Evolutionary conservation across 2,797 vertebrate genomes (phyloP).

Genomic region (Selene dorsalis): DNA sequence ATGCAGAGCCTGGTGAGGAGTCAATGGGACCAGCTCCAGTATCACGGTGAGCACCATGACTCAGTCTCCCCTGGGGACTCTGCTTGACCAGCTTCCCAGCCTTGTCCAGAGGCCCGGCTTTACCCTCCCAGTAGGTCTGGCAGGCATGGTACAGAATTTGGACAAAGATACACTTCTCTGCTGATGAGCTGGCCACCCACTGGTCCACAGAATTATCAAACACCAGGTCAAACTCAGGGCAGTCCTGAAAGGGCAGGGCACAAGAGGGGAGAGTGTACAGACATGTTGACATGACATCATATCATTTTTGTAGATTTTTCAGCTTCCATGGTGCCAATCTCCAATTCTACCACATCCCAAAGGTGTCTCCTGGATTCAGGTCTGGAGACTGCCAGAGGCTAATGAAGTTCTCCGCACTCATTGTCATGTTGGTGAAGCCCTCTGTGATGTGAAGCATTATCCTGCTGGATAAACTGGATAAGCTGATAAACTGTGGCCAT

Average conservation of each 20-base stretch:
- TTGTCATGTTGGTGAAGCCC: not conserved
- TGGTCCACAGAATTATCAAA: slow-evolving; percentile 93
- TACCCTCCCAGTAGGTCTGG: slow-evolving; percentile 88
- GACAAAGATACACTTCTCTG: slow-evolving; percentile 95
- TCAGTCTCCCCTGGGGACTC: slow-evolving; percentile 13
- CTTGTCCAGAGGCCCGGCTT: slow-evolving; percentile 38
- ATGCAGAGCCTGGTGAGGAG: not conserved
- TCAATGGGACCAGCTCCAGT: slow-evolving; percentile 2
- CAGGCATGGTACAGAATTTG: slow-evolving; percentile 93
- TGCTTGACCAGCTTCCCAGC: slow-evolving; percentile 23
- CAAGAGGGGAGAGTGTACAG: not conserved
- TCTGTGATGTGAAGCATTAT: not conserved
- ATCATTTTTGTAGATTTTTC: too few relatives aligned
- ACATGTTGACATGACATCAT: not conserved
- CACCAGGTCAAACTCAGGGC: slow-evolving; percentile 92
- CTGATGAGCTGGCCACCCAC: slow-evolving; percentile 91
- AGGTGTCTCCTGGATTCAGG: not conserved
- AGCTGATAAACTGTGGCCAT: too few relatives aligned
- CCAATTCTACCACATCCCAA: not conserved
- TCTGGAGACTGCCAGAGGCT: not conserved
- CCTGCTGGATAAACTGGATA: too few relatives aligned
- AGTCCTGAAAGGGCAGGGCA: slow-evolving; percentile 83
- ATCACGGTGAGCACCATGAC: not conserved
- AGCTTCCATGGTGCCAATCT: too few relatives aligned
- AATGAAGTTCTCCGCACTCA: not conserved